These are phyloP conservation scores for Acrobasis repandana DNA, from an alignment of 2,888 invertebrate species.

Conservation along the genomic window DNA sequence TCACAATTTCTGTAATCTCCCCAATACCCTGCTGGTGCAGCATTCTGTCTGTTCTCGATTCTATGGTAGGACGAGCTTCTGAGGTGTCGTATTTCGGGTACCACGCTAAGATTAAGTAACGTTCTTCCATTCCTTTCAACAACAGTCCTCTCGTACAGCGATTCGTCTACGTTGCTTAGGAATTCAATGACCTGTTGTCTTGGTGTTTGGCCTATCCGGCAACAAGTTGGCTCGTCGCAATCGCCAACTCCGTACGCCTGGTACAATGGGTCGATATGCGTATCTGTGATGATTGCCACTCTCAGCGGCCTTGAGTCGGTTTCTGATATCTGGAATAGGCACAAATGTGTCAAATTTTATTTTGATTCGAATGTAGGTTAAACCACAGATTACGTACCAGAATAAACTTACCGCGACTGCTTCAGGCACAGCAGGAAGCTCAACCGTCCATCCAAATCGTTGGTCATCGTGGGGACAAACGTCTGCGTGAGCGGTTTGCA, in stretches of 20 bases:
- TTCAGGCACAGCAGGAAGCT: conserved; percentile 51
- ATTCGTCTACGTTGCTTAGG: conserved; percentile 45
- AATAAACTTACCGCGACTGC: conserved; percentile 43
- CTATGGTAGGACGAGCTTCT: conserved; percentile 23
- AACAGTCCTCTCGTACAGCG: conserved; percentile 48
- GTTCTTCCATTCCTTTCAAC: conserved; percentile 45
- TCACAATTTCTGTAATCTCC: conserved; percentile 92
- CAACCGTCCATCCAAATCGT: conserved; percentile 79
- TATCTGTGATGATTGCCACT: conserved; percentile 88
- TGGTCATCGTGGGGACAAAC: conserved; percentile 62
- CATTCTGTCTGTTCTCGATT: conserved; percentile 29
- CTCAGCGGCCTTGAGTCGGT: conserved; percentile 55
- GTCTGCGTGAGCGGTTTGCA: conserved; percentile 67
- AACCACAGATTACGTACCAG: not conserved
- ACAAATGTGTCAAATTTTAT: not conserved
- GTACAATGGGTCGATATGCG: conserved; percentile 91
- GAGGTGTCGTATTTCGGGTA: conserved; percentile 42
- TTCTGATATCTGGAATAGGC: conserved; percentile 39
- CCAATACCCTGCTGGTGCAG: conserved; percentile 87
- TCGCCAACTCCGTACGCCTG: conserved; percentile 85
- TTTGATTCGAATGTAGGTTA: not conserved
- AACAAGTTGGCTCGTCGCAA: conserved; percentile 91
- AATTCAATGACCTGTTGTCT: conserved; percentile 43
- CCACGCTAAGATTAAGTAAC: conserved; percentile 53
- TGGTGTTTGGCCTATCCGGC: conserved; percentile 84